These are phyloP conservation scores for Tanytarsus gracilentus DNA, from an alignment of 2,888 invertebrate genomes.

Conservation along the genomic window DNA sequence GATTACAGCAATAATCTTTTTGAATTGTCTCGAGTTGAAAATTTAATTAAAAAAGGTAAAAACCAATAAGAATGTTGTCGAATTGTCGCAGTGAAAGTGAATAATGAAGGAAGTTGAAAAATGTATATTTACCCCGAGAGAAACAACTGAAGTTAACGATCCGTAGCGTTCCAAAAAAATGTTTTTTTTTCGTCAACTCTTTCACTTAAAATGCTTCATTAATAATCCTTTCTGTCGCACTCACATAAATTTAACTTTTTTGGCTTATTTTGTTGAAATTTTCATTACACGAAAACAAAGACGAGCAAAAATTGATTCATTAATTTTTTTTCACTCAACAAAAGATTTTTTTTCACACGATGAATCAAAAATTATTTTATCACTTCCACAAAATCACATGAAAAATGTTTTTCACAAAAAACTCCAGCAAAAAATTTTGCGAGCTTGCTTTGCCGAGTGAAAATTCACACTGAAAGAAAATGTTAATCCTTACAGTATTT, in stretches of 20 bases:
- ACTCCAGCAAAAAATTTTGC: neutral
- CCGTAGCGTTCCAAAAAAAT: slow-evolving; percentile 14
- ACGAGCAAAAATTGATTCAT: too few relatives aligned
- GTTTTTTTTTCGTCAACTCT: slow-evolving; percentile 6
- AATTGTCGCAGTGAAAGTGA: neutral
- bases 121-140: slow-evolving; percentile 20
- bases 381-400: too few relatives aligned
- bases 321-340: too few relatives aligned
- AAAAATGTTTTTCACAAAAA: slow-evolving; percentile 1
- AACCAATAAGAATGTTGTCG: slow-evolving; percentile 20
- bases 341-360: too few relatives aligned
- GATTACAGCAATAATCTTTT: too few relatives aligned
- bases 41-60: slow-evolving; percentile 29
- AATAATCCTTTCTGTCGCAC: slow-evolving; percentile 21
- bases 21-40: too few relatives aligned
- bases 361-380: too few relatives aligned
- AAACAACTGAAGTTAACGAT: slow-evolving; percentile 22
- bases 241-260: neutral
- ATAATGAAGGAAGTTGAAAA: neutral
- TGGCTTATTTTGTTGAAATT: neutral
- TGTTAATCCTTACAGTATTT: slow-evolving; percentile 17
- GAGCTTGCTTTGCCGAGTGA: neutral
- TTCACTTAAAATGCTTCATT: slow-evolving; percentile 28
- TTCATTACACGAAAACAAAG: too few relatives aligned
- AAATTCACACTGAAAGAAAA: slow-evolving; percentile 20